Conservation (phyloP, 2,797 vertebrate species). For the Urophycis tenuis region DNA sequence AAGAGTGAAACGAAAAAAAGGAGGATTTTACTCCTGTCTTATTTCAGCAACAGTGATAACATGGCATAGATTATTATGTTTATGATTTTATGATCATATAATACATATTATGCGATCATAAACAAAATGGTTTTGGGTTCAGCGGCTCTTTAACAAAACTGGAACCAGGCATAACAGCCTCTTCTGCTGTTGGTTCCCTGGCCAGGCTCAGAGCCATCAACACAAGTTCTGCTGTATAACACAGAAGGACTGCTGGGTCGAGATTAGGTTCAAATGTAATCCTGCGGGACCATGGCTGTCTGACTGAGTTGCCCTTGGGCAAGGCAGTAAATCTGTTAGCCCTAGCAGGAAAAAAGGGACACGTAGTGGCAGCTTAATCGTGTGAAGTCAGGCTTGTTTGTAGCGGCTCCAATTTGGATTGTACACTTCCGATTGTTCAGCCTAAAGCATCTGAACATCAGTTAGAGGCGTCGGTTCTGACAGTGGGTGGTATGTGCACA, state of each 20-base stretch:
- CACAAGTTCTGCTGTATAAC: not conserved
- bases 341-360: not conserved
- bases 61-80: no score
- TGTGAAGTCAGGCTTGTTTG: not conserved
- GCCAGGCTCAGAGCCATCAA: not conserved
- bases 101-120: no score
- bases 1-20: no score
- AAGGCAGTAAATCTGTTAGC: not conserved
- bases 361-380: not conserved
- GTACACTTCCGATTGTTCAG: not conserved
- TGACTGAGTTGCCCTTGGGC: not conserved
- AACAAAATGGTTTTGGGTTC: no score
- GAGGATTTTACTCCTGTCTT: no score
- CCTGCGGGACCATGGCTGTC: not conserved
- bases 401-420: not conserved
- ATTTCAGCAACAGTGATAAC: no score
- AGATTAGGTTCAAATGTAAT: not conserved
- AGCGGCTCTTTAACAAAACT: no score
- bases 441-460: not conserved
- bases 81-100: no score
- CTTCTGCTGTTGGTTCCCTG: not conserved
- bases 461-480: not conserved
- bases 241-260: not conserved
- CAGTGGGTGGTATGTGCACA: not conserved
- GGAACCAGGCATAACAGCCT: no score